A percentile compares a stretch with the other conserved stretches of the same genome.
These are phyloP conservation scores for Gopherus evgoodei DNA, from an alignment of 2,113 vertebrate species.

Conservation along the genomic window DNA sequence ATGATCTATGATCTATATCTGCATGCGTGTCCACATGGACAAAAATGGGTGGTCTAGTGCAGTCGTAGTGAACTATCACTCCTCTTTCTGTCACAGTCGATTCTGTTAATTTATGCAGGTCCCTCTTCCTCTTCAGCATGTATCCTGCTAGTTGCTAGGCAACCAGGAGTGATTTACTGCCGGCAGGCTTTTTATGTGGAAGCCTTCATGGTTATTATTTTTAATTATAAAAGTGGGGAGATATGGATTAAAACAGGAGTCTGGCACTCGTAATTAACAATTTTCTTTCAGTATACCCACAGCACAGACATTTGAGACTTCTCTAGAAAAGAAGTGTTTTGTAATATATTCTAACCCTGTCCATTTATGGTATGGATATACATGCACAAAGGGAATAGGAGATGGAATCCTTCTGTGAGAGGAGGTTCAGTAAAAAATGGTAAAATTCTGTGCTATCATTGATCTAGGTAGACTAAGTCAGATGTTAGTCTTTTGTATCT, in stretches of 20 bases:
- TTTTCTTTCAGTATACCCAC: constrained; percentile 33
- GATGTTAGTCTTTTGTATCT: not conserved
- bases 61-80: constrained; percentile 49
- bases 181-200: constrained; percentile 74
- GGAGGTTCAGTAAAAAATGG: constrained; percentile 25
- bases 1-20: not conserved
- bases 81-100: constrained; percentile 63
- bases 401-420: constrained; percentile 27
- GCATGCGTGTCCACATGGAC: not conserved
- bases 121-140: constrained; percentile 74
- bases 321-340: constrained; percentile 15
- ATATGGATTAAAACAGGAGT: constrained; percentile 69
- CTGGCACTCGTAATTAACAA: constrained; percentile 55
- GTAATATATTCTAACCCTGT: not conserved
- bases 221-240: constrained; percentile 69
- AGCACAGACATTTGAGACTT: constrained; percentile 36
- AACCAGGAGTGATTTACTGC: constrained; percentile 76
- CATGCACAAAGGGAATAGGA: constrained; percentile 42
- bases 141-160: constrained; percentile 81
- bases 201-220: constrained; percentile 77
- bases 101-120: constrained; percentile 82
- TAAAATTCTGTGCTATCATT: constrained; percentile 33
- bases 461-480: constrained; percentile 48
- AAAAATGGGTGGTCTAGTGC: constrained; percentile 28
- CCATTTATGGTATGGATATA: not conserved